Base-by-base conservation (phyloP, 92 coral and sea anemone genomes). In the Bergia puertoricense region DNA sequence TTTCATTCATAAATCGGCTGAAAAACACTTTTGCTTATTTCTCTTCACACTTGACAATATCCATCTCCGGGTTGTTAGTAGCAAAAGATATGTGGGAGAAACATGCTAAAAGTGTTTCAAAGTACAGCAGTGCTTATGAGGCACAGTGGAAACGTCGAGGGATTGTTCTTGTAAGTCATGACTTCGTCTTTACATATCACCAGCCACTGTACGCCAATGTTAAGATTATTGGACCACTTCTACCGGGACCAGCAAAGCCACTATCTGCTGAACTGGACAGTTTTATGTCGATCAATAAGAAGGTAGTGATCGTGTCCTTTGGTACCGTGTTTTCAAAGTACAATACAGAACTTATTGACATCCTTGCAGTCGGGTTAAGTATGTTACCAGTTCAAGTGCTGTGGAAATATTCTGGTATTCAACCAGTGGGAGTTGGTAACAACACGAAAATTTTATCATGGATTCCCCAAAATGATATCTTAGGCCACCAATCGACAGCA, bases 1-100 rank as follows among this genome's bases (percentile, higher is more conserved):
- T 90, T 79, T 90, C 89, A 18, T 90, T 90, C 56, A 46, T 65
- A 7, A 86, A 79, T 48, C 89, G 92, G 30, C 89, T 90, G 79
- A 85, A 74, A 85, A 85, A 79, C 54, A 78, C 88, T 51, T 30
- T 86, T 48, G 30, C 30, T 22, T 80, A 79, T 46, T 42, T 45
- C 38, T 8, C 43, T 37, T 22, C 66, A 44, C 16, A 79, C 36
- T 14, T 39, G 67, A 1, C 14, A 2, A 0, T 80, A 40, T 9
- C 48, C 22, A 57, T 15, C 30, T 54, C 59, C 59, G 59, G 59
- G 3, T 45, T 51, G 43, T 23, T 81, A 2, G 66, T 65, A 38
- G 50, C 85, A 10, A 50, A 77, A 79, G 72, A 56, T 79, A 4
- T 90, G 82, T 90, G 92, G 92, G 74, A 85, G 41, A 86, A 86